These are phyloP conservation scores for Alethe castanea DNA, from an alignment of 2,113 vertebrate species.

Conservation along the genomic window DNA sequence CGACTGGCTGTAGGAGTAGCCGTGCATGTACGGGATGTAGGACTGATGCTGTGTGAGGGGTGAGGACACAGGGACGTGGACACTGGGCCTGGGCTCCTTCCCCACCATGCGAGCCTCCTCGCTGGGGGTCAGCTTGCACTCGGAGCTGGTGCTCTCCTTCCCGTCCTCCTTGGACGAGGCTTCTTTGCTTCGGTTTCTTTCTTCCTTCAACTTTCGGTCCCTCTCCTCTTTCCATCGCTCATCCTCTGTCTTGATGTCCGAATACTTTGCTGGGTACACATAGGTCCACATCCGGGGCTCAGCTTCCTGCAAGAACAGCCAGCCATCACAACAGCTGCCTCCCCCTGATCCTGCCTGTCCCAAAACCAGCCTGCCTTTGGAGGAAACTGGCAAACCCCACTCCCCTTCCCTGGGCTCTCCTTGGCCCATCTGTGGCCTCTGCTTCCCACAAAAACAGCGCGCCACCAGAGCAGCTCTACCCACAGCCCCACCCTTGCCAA, in stretches of 20 bases:
- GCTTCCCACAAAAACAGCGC: slow-evolving; percentile 68
- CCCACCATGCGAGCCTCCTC: slow-evolving; percentile 87
- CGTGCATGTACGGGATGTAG: slow-evolving; percentile 98
- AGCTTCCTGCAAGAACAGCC: slow-evolving; percentile 75
- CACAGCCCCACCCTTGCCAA: not conserved
- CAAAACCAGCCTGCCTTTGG: not conserved
- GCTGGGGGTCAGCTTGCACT: slow-evolving; percentile 75
- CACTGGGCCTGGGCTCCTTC: slow-evolving; percentile 89
- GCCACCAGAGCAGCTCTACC: not conserved
- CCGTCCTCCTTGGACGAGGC: slow-evolving; percentile 84
- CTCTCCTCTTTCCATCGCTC: slow-evolving; percentile 92
- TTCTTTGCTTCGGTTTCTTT: slow-evolving; percentile 88
- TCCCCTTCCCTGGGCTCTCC: not conserved
- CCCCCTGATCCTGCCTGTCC: not conserved
- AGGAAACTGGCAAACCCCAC: not conserved
- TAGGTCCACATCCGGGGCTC: slow-evolving; percentile 88
- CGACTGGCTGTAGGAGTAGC: slow-evolving; percentile 95
- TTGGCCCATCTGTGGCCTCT: fast-evolving
- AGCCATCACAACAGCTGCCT: not conserved
- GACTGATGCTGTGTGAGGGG: slow-evolving; percentile 94
- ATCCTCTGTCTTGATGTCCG: slow-evolving; percentile 86
- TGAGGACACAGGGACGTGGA: slow-evolving; percentile 93
- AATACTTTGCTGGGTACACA: slow-evolving; percentile 83
- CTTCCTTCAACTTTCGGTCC: slow-evolving; percentile 94
- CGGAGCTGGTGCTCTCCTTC: slow-evolving; percentile 85